These are phyloP conservation scores for Brachyhypopomus gauderio DNA, from an alignment of 2,113 vertebrate species.

Conservation along the genomic window DNA sequence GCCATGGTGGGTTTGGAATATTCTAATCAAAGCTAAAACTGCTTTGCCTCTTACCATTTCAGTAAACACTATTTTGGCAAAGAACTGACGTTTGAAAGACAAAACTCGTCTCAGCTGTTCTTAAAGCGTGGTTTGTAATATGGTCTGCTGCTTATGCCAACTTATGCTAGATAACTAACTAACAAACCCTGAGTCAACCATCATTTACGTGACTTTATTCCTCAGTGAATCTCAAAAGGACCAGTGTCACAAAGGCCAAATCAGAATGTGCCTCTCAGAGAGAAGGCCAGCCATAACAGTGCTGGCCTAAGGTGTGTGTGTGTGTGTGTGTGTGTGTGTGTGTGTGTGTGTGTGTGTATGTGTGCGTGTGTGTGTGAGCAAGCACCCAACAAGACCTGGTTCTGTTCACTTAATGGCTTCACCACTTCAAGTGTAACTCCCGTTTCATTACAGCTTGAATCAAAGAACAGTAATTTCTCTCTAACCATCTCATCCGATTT, in stretches of 20 bases:
- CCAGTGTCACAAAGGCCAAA: constrained; percentile 12
- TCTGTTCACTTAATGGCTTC: not conserved
- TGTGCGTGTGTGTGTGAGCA: too few species aligned
- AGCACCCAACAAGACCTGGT: too few species aligned
- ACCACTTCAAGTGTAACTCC: constrained; percentile 51
- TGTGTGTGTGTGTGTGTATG: too few species aligned
- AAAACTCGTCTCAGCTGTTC: too few species aligned
- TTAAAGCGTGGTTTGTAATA: too few species aligned
- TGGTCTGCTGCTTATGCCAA: too few species aligned
- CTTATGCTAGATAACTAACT: too few species aligned
- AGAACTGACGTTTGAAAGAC: too few species aligned
- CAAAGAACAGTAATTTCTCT: not conserved
- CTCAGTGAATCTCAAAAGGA: constrained; percentile 35
- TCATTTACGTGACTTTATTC: constrained; percentile 20
- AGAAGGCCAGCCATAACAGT: constrained; percentile 7
- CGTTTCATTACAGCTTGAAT: not conserved
- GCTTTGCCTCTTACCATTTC: not conserved
- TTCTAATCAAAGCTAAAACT: not conserved
- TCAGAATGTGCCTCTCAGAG: constrained; percentile 42
- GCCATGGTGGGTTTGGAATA: not conserved
- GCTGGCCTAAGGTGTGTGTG: not conserved
- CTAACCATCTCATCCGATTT: not conserved
- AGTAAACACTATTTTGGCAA: too few species aligned
- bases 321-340: not conserved
- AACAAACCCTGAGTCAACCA: too few species aligned